Evolutionary conservation across 2,113 vertebrate genomes (phyloP).

Genomic region (Emydocephalus ijimae): DNA sequence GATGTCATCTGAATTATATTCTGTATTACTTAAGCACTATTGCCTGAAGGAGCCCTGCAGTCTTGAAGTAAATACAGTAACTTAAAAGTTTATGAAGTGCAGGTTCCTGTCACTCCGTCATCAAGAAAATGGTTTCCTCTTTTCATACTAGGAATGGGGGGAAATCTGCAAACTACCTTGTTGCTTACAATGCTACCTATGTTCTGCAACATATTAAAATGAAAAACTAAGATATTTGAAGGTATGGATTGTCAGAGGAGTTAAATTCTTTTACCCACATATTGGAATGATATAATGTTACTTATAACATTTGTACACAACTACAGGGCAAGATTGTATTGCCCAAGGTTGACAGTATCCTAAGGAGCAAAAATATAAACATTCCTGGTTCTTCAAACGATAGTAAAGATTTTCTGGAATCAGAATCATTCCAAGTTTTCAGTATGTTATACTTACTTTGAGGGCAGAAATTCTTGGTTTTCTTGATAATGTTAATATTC

Average conservation of each 20-base stretch:
- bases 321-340: neutral
- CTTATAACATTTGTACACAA: neutral
- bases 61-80: slow-evolving; percentile 45
- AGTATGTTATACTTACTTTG: neutral
- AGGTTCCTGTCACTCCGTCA: slow-evolving; percentile 33
- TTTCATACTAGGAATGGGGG: neutral
- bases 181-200: slow-evolving; percentile 18
- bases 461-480: neutral
- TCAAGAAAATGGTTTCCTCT: slow-evolving; percentile 27
- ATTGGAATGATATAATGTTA: neutral
- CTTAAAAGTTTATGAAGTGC: slow-evolving; percentile 47
- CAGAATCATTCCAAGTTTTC: neutral
- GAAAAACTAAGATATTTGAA: neutral
- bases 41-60: slow-evolving; percentile 58
- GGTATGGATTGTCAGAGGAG: neutral
- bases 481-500: neutral
- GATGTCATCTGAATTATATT: slow-evolving; percentile 62
- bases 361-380: neutral
- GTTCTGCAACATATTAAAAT: neutral
- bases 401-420: neutral
- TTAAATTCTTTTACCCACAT: neutral
- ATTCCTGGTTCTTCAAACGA: neutral
- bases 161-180: neutral
- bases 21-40: slow-evolving; percentile 35
- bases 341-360: neutral